Conservation (phyloP, 92 coral and sea anemone species). For the Heliopora coerulea region DNA sequence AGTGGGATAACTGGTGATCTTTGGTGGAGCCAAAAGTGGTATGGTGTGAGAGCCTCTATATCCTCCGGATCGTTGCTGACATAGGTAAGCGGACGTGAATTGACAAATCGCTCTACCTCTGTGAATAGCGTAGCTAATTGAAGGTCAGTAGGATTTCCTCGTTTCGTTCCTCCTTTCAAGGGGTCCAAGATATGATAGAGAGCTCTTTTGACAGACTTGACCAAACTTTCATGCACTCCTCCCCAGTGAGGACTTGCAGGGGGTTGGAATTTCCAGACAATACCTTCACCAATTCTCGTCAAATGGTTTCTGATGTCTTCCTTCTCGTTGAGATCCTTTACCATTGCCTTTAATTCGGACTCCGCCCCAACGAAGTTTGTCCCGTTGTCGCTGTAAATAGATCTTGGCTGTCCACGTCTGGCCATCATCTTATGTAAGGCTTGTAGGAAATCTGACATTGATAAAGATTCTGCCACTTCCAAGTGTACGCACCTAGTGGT, state of each 20-base stretch:
- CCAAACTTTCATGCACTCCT: constrained; percentile 24
- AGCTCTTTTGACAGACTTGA: constrained; percentile 21
- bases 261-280: constrained; percentile 31
- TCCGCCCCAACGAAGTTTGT: constrained; percentile 26
- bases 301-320: constrained; percentile 5
- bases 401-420: constrained; percentile 12
- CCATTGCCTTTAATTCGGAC: constrained; percentile 18
- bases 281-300: constrained; percentile 30
- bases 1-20: constrained; percentile 19
- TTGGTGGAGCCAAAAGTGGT: constrained; percentile 34
- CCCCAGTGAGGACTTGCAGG: constrained; percentile 42
- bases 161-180: not conserved
- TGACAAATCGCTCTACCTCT: constrained; percentile 27
- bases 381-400: constrained; percentile 35
- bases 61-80: constrained; percentile 20
- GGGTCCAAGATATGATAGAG: constrained; percentile 5
- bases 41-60: constrained; percentile 26
- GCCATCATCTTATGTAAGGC: constrained; percentile 34
- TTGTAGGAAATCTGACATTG: constrained; percentile 15
- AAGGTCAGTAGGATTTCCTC: not conserved
- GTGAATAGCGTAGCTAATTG: constrained; percentile 19
- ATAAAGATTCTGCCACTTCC: constrained; percentile 26
- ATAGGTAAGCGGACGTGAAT: constrained; percentile 25
- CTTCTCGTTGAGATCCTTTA: not conserved
- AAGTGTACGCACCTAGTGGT: constrained; percentile 25